Percentiles rank a stretch among this genome's conserved stretches.
phyloP scores from a whole-genome alignment of 2,888 invertebrate species.

The Glaucopsyche alexis region DNA sequence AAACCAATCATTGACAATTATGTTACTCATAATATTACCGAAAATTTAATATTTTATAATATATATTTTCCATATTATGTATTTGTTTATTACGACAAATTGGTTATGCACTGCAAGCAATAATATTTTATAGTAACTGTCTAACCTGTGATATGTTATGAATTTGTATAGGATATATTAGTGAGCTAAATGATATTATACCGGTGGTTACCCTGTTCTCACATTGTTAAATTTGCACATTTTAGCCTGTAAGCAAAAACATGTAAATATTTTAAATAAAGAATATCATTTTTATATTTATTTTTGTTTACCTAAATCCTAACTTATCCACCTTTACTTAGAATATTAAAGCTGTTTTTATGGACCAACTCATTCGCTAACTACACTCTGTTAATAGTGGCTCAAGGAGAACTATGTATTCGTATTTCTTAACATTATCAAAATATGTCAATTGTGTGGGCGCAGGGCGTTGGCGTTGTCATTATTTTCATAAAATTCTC shows the following conservation, averaged over 20 bases:
- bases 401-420: no score
- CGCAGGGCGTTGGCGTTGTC: no score
- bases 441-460: no score
- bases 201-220: background rate
- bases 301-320: conserved; percentile 12
- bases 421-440: no score
- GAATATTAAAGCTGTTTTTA: background rate
- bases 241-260: background rate
- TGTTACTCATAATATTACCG: no score
- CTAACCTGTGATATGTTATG: conserved; percentile 16
- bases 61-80: no score
- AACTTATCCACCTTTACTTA: background rate
- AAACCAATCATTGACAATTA: no score
- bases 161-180: background rate
- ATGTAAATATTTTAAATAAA: conserved; percentile 19
- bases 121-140: conserved; percentile 8
- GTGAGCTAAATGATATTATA: background rate
- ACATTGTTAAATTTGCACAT: conserved; percentile 27
- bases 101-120: conserved; percentile 3
- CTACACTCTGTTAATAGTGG: no score
- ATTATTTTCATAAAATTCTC: no score
- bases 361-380: background rate
- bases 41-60: no score
- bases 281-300: background rate
- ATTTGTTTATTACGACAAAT: background rate